Conservation (phyloP, 2,888 invertebrate genomes). For the Teleiodes luculella region DNA sequence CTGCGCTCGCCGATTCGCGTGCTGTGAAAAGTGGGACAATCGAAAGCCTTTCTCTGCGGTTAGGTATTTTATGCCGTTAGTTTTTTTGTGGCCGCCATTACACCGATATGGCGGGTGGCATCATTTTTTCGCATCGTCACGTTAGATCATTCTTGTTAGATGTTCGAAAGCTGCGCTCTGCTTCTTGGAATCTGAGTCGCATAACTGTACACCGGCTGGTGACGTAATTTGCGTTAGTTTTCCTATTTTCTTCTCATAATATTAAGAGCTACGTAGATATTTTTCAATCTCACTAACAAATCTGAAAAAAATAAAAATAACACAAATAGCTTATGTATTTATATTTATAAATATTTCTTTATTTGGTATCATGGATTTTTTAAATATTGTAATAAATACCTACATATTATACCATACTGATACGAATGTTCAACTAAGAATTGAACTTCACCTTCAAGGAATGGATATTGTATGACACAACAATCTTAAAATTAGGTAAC, state of each 20-base stretch:
- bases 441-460: no score
- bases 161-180: constrained; percentile 70
- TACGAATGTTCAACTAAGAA: no score
- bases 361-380: no score
- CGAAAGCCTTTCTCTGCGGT: constrained; percentile 78
- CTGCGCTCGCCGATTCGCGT: constrained; percentile 64
- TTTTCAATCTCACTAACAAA: no score
- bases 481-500: no score
- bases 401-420: no score
- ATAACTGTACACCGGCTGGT: constrained; percentile 68
- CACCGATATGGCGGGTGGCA: constrained; percentile 73
- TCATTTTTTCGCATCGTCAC: constrained; percentile 76
- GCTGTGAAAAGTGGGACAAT: constrained; percentile 75
- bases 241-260: constrained; percentile 2
- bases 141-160: constrained; percentile 77
- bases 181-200: constrained; percentile 59
- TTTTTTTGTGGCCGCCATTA: constrained; percentile 76
- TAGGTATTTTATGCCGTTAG: constrained; percentile 78
- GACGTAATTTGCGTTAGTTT: constrained; percentile 46
- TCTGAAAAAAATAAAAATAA: no score
- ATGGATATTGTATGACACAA: no score
- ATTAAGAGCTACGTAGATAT: no score
- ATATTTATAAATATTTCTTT: no score
- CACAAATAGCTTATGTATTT: no score
- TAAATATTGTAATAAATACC: no score